phyloP scores from a whole-genome alignment of 2,113 vertebrate genomes.

The Dicrurus megarhynchus region DNA sequence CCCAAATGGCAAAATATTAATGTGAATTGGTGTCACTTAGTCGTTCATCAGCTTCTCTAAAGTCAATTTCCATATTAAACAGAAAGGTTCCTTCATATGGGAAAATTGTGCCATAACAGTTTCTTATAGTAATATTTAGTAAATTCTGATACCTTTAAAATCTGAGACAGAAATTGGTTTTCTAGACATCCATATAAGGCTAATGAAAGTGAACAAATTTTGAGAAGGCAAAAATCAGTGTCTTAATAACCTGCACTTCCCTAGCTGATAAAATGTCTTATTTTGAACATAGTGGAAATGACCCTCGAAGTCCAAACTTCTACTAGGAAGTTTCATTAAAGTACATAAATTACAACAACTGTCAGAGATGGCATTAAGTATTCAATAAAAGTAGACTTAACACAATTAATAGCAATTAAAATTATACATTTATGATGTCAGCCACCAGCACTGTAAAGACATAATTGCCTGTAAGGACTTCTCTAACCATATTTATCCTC shows the following conservation, averaged over 20 bases:
- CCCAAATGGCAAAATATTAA: neutral
- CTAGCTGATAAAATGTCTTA: slow-evolving; percentile 55
- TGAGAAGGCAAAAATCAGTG: neutral
- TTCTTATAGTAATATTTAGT: neutral
- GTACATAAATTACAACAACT: slow-evolving; percentile 80
- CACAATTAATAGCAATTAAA: slow-evolving; percentile 92
- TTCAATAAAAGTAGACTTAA: slow-evolving; percentile 84
- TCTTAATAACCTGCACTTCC: slow-evolving; percentile 28
- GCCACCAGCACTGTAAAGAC: slow-evolving; percentile 81
- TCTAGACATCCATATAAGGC: neutral
- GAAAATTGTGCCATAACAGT: neutral
- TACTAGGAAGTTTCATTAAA: slow-evolving; percentile 82
- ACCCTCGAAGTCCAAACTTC: slow-evolving; percentile 72
- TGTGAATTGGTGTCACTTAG: neutral
- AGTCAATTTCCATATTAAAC: neutral
- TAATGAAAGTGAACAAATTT: neutral
- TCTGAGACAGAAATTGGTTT: neutral
- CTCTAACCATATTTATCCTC: slow-evolving; percentile 80
- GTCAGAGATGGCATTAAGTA: slow-evolving; percentile 83
- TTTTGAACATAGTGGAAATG: slow-evolving; percentile 65
- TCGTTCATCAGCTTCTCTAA: neutral
- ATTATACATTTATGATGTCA: slow-evolving; percentile 86
- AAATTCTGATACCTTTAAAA: neutral
- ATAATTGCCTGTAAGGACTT: slow-evolving; percentile 86
- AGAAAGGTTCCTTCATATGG: neutral